Percentiles rank a stretch among this genome's conserved stretches.
Conservation (phyloP, 1,140 invertebrate genomes). For the Drosophila mayri region DNA sequence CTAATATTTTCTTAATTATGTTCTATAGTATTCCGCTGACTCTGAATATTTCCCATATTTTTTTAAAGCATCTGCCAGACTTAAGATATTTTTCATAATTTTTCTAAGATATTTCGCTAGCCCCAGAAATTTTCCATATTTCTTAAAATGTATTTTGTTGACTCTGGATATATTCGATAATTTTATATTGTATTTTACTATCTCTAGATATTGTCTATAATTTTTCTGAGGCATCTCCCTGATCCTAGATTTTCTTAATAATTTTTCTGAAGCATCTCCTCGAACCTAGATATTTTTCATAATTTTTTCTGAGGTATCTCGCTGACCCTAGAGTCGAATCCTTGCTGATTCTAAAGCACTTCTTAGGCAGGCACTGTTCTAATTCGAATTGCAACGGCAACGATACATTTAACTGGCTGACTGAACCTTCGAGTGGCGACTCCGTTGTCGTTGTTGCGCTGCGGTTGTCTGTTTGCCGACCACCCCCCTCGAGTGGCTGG, state of each 20-base stretch:
- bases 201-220: neutral
- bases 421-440: conserved; percentile 48
- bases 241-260: neutral
- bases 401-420: conserved; percentile 73
- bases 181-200: neutral
- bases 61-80: neutral
- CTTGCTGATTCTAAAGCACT: neutral
- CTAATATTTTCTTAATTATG: no score
- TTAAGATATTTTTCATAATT: neutral
- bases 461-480: conserved; percentile 48
- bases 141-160: neutral
- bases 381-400: conserved; percentile 57
- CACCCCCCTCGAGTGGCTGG: conserved; percentile 44
- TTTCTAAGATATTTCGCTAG: neutral
- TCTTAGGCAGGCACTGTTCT: conserved; percentile 37
- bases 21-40: no score
- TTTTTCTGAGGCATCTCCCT: neutral
- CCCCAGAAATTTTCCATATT: neutral
- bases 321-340: neutral
- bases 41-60: neutral
- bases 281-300: neutral
- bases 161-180: neutral
- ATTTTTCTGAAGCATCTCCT: neutral
- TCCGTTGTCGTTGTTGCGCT: conserved; percentile 44
- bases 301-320: conserved; percentile 2